These are phyloP conservation scores for Silurus glanis DNA, from an alignment of 2,113 vertebrate genomes.

Conservation along the genomic window DNA sequence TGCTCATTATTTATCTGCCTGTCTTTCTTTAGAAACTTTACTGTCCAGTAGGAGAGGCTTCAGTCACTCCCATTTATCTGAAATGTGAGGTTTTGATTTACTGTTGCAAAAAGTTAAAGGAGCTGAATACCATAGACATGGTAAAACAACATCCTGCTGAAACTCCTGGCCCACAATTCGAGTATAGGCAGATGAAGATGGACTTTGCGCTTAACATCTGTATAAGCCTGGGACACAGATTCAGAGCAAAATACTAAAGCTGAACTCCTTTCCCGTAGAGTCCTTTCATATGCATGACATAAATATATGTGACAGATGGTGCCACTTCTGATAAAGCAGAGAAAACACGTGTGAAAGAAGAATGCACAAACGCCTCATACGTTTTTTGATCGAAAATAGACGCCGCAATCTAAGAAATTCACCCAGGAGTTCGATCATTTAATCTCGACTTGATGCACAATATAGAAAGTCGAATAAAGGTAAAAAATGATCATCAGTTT, in stretches of 20 bases:
- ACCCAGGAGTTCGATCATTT: neutral
- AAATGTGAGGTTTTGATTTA: constrained; percentile 46
- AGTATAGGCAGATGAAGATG: constrained; percentile 50
- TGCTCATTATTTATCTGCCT: constrained; percentile 26
- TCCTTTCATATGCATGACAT: constrained; percentile 35
- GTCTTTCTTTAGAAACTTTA: constrained; percentile 18
- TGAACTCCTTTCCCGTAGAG: constrained; percentile 20
- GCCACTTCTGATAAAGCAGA: constrained; percentile 21
- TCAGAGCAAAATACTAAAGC: constrained; percentile 43
- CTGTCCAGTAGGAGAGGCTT: constrained; percentile 21
- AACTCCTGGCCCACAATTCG: neutral
- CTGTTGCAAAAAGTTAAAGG: constrained; percentile 39
- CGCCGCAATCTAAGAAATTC: neutral
- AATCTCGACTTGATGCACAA: neutral
- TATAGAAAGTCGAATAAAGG: neutral
- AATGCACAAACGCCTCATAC: neutral
- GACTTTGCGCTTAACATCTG: constrained; percentile 57
- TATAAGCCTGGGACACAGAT: constrained; percentile 40
- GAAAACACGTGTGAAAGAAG: constrained; percentile 26
- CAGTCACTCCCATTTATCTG: constrained; percentile 29
- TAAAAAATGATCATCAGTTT: neutral
- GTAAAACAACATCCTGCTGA: constrained; percentile 52
- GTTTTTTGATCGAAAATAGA: neutral
- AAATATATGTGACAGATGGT: constrained; percentile 48
- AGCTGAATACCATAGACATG: constrained; percentile 40